phyloP scores from a whole-genome alignment of 1,140 invertebrate species.

The Odontomachus brunneus region DNA sequence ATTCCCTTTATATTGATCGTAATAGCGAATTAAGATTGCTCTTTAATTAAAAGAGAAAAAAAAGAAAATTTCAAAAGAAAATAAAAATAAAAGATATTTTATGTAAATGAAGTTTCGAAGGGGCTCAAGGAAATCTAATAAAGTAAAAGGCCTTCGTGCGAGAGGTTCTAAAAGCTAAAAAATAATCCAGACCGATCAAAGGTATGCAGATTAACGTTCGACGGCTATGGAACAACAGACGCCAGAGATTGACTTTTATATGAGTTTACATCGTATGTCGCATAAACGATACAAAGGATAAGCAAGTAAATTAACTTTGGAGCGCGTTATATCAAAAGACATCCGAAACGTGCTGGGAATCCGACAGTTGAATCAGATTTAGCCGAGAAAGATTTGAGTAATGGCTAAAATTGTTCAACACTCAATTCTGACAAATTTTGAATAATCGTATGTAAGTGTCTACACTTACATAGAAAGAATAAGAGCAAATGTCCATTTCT shows the following conservation, averaged over 20 bases:
- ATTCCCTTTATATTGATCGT: no score
- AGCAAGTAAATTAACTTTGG: conserved; percentile 37
- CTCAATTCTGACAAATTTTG: background rate
- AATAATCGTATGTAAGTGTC: background rate
- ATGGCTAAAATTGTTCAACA: no score
- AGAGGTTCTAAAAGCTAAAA: background rate
- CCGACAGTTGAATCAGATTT: background rate
- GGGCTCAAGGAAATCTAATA: background rate
- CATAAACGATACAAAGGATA: conserved; percentile 35
- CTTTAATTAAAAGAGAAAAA: no score
- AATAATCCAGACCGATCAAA: conserved; percentile 41
- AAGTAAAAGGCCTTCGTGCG: background rate
- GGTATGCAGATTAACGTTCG: conserved; percentile 22
- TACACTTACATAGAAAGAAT: no score
- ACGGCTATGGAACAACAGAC: conserved; percentile 21
- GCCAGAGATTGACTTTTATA: conserved; percentile 55
- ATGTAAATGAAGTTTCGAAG: background rate
- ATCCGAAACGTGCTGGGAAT: background rate
- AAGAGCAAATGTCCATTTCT: background rate
- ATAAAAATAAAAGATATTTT: background rate
- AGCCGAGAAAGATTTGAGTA: background rate
- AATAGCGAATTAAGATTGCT: no score
- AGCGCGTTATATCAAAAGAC: background rate
- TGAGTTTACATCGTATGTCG: conserved; percentile 45
- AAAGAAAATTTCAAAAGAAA: background rate